A percentile compares a stretch with the other conserved stretches of the same genome.
Evolutionary conservation across 2,113 vertebrate genomes (phyloP).

Genomic region (Microtus oregoni): DNA sequence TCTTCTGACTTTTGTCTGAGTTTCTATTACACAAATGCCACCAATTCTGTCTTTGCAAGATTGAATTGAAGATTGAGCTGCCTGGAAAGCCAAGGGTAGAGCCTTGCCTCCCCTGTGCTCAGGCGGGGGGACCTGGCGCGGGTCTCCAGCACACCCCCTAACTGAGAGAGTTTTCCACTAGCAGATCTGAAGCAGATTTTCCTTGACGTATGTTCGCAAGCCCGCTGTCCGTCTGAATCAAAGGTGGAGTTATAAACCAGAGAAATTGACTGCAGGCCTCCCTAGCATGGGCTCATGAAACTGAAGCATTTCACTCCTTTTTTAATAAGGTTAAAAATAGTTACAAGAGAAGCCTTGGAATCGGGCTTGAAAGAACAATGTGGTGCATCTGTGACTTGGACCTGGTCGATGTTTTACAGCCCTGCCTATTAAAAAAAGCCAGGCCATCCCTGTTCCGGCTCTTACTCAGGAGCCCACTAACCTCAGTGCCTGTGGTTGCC

Average conservation of each 20-base stretch:
- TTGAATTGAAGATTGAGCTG: constrained; percentile 75
- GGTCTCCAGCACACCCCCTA: constrained; percentile 14
- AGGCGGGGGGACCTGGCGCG: constrained; percentile 20
- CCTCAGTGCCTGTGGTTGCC: constrained; percentile 57
- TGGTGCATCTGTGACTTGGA: constrained; percentile 78
- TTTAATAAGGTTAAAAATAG: constrained; percentile 85
- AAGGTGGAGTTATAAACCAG: constrained; percentile 78
- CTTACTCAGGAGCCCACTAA: constrained; percentile 70
- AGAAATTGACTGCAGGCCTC: constrained; percentile 75
- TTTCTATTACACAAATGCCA: constrained; percentile 85
- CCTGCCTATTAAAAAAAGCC: constrained; percentile 63
- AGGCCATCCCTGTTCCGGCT: constrained; percentile 59
- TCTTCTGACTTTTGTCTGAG: constrained; percentile 80
- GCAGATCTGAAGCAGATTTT: constrained; percentile 66
- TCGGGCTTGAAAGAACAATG: constrained; percentile 72
- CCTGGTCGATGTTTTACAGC: constrained; percentile 71
- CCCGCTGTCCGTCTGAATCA: constrained; percentile 71
- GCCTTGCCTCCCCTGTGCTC: constrained; percentile 16
- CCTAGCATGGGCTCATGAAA: constrained; percentile 25
- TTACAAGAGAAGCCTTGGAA: constrained; percentile 74
- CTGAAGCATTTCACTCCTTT: constrained; percentile 63
- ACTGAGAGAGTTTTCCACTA: background rate
- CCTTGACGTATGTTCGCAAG: constrained; percentile 53
- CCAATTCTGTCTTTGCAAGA: constrained; percentile 76
- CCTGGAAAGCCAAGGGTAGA: constrained; percentile 52